Base-by-base conservation (phyloP, 2,113 vertebrate genomes). In the Bubalus kerabau region DNA sequence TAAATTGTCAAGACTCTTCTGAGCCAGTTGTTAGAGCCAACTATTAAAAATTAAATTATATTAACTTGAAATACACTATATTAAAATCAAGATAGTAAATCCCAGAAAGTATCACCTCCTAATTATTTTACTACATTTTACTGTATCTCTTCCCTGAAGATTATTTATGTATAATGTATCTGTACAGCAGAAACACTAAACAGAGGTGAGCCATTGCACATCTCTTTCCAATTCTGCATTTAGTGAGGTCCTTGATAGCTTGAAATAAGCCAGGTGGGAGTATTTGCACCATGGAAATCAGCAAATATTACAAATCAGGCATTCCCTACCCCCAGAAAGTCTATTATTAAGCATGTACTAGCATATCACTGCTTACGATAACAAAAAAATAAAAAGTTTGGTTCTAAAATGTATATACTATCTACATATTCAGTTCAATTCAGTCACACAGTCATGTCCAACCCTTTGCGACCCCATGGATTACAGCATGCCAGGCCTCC, bases 21-120 rank as follows among this genome's bases (percentile, higher is more conserved):
- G 23, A 87, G 59, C 7, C 7, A 1, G 23, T 36, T 81, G 7
- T 82, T 93, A 36, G 0, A 62, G 26, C 2, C 43, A 94, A 84
- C 10, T 59, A 84, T 52, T 96, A 74, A 90, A 92, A 94, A 78
- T 50, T 82, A 46, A 92, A 76, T 95, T 71, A 85, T 48, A 43
- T 56, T 89, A 57, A 90, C 5, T 67, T 43, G 9, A 96, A 84
- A 95, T 46, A 84, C 5, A 76, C 32, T 54, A 30, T 93, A 64
- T 84, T 60, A 90, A 97, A 96, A 28, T 23, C 62, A 95, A 89
- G 28, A 3, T 87, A 60, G 48, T 56, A 96, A 60, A 36, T 30
- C 81, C 56, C 52, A 60, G 87, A 95, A 64, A 57, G 12, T 46
- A 92, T 80, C 67, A 30, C 23, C 50, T 59, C n/a, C 10, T 85